These are phyloP conservation scores for Athrips mouffetella DNA, from an alignment of 2,888 invertebrate genomes.

Conservation along the genomic window DNA sequence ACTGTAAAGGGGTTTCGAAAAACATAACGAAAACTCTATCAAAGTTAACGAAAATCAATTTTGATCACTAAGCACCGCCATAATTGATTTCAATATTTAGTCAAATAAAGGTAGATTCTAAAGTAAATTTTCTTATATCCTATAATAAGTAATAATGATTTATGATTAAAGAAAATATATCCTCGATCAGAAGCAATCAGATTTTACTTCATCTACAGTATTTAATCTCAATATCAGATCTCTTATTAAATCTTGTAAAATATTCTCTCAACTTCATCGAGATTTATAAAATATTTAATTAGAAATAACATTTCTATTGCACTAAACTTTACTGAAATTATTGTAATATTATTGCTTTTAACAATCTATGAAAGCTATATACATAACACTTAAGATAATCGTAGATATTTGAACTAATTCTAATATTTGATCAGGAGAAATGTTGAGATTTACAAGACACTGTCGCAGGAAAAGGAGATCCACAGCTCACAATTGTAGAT, in stretches of 20 bases:
- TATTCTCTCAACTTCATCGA: constrained; percentile 42
- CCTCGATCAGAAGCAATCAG: constrained; percentile 41
- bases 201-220: constrained; percentile 46
- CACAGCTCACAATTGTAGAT: no score
- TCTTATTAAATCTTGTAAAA: constrained; percentile 48
- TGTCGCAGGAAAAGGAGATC: constrained; percentile 8
- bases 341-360: constrained; percentile 63
- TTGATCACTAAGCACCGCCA: constrained; percentile 35
- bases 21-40: no score
- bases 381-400: constrained; percentile 39
- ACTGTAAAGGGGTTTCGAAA: neutral
- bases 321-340: constrained; percentile 56
- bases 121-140: constrained; percentile 15
- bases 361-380: constrained; percentile 49
- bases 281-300: constrained; percentile 54
- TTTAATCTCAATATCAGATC: constrained; percentile 72
- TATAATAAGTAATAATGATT: constrained; percentile 22
- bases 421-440: constrained; percentile 15
- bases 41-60: constrained; percentile 16
- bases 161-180: constrained; percentile 39
- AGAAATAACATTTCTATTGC: constrained; percentile 72
- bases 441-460: constrained; percentile 9
- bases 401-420: constrained; percentile 29
- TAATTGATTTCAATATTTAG: constrained; percentile 6
- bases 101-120: neutral